Evolutionary conservation across 2,888 invertebrate genomes (phyloP).

Genomic region (Coelinius sp.): DNA sequence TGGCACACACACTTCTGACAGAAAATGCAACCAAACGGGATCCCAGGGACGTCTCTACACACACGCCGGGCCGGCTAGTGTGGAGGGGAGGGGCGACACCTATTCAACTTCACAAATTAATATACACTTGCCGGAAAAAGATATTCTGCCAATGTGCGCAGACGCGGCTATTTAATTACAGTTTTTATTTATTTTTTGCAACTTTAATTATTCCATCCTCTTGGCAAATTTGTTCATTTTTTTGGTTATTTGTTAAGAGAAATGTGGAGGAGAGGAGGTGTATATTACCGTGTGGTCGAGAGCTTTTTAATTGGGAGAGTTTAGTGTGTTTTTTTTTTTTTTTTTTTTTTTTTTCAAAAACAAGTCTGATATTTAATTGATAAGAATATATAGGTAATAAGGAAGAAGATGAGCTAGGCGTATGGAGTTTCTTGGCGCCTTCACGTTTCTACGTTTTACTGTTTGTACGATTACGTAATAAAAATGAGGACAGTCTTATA

Average conservation of each 20-base stretch:
- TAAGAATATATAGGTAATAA: not conserved
- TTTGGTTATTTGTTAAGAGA: not conserved
- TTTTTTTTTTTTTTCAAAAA: too few relatives aligned
- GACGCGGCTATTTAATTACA: constrained; percentile 45
- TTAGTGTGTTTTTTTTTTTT: too few relatives aligned
- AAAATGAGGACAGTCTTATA: constrained; percentile 30
- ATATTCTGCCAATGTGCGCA: constrained; percentile 41
- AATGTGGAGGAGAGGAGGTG: too few relatives aligned
- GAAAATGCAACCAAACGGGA: constrained; percentile 32
- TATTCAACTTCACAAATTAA: constrained; percentile 17
- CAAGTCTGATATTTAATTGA: not conserved
- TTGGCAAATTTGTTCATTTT: too few relatives aligned
- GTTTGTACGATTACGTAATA: constrained; percentile 24
- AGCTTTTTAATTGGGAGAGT: too few relatives aligned
- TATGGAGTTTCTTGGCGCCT: not conserved
- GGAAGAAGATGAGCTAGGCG: not conserved
- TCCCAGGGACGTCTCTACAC: constrained; percentile 39
- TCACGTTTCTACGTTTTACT: constrained; percentile 26
- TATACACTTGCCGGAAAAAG: constrained; percentile 31
- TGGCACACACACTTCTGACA: constrained; percentile 26
- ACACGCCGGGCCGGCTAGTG: constrained; percentile 46
- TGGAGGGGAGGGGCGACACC: constrained; percentile 48
- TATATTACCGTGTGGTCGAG: too few relatives aligned
- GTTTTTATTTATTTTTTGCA: not conserved
- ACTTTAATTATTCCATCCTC: too few relatives aligned